Evolutionary conservation across 1,140 invertebrate genomes (phyloP).

Genomic region (Marisa cornuarietis): DNA sequence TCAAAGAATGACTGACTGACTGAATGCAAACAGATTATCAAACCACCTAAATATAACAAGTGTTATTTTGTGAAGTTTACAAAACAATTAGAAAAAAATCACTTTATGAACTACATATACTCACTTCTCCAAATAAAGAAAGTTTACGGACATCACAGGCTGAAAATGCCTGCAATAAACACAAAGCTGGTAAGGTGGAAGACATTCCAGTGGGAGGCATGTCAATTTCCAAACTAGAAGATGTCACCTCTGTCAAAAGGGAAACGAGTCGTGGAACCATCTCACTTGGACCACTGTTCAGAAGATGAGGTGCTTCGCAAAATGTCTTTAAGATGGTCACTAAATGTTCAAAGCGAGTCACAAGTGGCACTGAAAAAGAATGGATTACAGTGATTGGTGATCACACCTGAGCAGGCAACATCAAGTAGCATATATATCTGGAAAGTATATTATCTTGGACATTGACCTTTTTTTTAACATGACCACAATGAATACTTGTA

Average conservation of each 20-base stretch:
- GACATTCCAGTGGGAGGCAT: neutral
- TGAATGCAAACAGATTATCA: too few relatives aligned
- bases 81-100: too few relatives aligned
- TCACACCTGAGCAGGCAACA: too few relatives aligned
- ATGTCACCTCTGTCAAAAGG: neutral
- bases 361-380: conserved; percentile 4
- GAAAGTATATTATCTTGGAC: too few relatives aligned
- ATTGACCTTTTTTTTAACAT: too few relatives aligned
- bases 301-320: conserved; percentile 5
- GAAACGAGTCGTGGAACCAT: neutral
- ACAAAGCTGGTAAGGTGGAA: conserved; percentile 2
- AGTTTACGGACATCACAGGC: conserved; percentile 5
- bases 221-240: conserved; percentile 1
- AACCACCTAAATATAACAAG: too few relatives aligned
- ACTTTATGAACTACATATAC: too few relatives aligned
- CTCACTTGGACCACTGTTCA: conserved; percentile 8
- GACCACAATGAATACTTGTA: too few relatives aligned
- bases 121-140: conserved; percentile 16
- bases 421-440: too few relatives aligned
- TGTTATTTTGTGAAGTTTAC: too few relatives aligned
- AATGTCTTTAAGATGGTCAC: conserved; percentile 16
- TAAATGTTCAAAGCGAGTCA: conserved; percentile 22
- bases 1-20: too few relatives aligned
- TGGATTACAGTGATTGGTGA: too few relatives aligned
- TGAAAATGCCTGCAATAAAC: conserved; percentile 17